Evolutionary conservation across 2,113 vertebrate species (phyloP), one percentile per base, ranked within the genome.

Genomic region (Copsychus sechellarum): DNA sequence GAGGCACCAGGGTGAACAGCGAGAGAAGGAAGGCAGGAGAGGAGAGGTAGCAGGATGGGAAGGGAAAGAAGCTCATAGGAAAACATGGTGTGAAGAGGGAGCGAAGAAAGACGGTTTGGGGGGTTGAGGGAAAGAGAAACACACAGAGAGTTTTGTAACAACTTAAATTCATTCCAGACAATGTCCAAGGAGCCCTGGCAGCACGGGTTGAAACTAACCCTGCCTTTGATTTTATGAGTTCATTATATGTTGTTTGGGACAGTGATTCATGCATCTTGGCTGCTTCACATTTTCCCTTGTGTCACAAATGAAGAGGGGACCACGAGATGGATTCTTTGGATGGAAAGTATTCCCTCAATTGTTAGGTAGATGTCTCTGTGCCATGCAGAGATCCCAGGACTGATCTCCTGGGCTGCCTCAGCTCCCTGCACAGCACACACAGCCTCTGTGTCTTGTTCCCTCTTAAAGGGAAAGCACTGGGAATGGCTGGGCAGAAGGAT

Each of bases 141-240:
- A 91, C 76, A 91, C 62, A 88, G 71, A 48, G 81, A 83, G 95
- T 96, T 96, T 96, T 96, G 93, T 97, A 96, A 97, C 92, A 96
- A 88, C 90, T 84, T 93, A 96, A 97, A 97, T 96, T 96, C 90
- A 88, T 96, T 97, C 96, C 96, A 97, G 96, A 96, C 96, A 95
- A 96, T 96, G 95, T 96, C 95, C 95, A 92, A 96, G 93, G 88
- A 97, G 57, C 92, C 88, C 93, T 96, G 95, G 95, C 93, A 96
- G 93, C 94, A 94, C 16, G 93, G 80, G 93, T 88, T 97, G 93
- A 96, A 96, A 96, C 92, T 96, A 97, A 94, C 94, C 88, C 95
- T 96, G 94, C 93, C 96, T 96, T 96, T 95, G 93, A 95, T 96
- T 96, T 97, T 96, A 96, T 97, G 93, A 97, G 95, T 96, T 96